phyloP scores from a whole-genome alignment of 2,113 vertebrate genomes.

The Eulemur macaco region DNA sequence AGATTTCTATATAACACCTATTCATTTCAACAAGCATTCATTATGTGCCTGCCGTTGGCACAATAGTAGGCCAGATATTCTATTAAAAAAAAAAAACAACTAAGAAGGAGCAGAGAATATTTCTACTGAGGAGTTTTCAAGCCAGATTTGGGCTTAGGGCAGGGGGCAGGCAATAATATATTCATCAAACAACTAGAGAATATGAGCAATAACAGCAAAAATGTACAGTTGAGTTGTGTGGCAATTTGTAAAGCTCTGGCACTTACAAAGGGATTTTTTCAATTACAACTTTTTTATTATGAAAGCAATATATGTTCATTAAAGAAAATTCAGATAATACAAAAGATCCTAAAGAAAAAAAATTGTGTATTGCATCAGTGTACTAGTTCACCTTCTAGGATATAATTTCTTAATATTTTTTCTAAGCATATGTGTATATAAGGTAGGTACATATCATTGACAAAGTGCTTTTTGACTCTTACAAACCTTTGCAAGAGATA shows the following conservation, averaged over 20 bases:
- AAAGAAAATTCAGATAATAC: neutral
- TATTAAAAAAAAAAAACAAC: neutral
- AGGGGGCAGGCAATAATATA: neutral
- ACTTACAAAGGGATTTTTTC: neutral
- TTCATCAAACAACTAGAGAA: neutral
- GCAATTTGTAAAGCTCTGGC: neutral
- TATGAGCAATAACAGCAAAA: neutral
- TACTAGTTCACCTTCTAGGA: neutral
- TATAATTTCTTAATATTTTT: neutral
- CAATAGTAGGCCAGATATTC: neutral
- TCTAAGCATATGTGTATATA: neutral
- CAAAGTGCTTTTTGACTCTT: neutral
- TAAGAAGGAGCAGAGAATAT: neutral
- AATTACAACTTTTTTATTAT: neutral
- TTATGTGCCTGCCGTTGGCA: neutral
- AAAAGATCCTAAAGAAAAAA: neutral
- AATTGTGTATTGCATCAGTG: neutral
- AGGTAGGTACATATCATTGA: neutral
- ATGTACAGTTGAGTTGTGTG: neutral
- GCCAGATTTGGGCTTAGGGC: neutral
- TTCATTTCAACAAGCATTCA: conserved; percentile 31
- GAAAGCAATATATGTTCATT: neutral
- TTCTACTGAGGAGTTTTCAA: neutral
- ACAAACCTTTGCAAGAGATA: neutral
- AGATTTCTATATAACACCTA: conserved; percentile 37